Evolutionary conservation across 2,113 vertebrate species (phyloP).

Genomic region (Bombycilla garrulus): DNA sequence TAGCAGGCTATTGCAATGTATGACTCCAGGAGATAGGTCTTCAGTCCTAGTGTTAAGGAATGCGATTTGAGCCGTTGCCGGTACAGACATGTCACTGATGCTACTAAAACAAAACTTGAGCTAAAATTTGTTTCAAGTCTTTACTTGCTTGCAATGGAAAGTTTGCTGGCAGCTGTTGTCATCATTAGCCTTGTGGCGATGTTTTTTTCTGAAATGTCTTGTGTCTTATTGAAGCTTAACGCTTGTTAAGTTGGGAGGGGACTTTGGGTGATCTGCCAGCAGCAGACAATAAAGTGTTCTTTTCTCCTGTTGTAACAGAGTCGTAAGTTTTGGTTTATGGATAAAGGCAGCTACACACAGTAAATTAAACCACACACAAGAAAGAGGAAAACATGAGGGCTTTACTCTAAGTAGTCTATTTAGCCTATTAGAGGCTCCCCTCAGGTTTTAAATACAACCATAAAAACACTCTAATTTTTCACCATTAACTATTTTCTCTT

Average conservation of each 20-base stretch:
- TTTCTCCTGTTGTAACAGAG: constrained; percentile 73
- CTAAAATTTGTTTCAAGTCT: constrained; percentile 79
- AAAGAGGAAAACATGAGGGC: constrained; percentile 19
- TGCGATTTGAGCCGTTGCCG: constrained; percentile 71
- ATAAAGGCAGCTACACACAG: constrained; percentile 42
- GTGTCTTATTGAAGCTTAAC: constrained; percentile 77
- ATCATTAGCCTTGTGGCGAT: constrained; percentile 83
- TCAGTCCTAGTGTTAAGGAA: constrained; percentile 78
- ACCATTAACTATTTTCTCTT: constrained; percentile 26
- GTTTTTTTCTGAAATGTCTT: constrained; percentile 79
- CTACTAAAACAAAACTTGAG: constrained; percentile 77
- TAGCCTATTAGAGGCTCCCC: constrained; percentile 20
- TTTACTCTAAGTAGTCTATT: constrained; percentile 46
- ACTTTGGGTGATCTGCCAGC: constrained; percentile 72
- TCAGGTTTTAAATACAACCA: not conserved
- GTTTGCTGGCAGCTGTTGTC: constrained; percentile 82
- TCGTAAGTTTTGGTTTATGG: constrained; percentile 50
- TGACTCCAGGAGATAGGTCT: constrained; percentile 56
- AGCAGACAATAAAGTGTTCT: constrained; percentile 78
- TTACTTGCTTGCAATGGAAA: constrained; percentile 80
- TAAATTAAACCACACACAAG: constrained; percentile 54
- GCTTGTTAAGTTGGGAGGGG: constrained; percentile 82
- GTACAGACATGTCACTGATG: constrained; percentile 82
- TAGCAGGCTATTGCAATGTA: constrained; percentile 40
- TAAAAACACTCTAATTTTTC: constrained; percentile 16